These are phyloP conservation scores for Mionectes macconnelli DNA, from an alignment of 2,113 vertebrate species.

Conservation along the genomic window DNA sequence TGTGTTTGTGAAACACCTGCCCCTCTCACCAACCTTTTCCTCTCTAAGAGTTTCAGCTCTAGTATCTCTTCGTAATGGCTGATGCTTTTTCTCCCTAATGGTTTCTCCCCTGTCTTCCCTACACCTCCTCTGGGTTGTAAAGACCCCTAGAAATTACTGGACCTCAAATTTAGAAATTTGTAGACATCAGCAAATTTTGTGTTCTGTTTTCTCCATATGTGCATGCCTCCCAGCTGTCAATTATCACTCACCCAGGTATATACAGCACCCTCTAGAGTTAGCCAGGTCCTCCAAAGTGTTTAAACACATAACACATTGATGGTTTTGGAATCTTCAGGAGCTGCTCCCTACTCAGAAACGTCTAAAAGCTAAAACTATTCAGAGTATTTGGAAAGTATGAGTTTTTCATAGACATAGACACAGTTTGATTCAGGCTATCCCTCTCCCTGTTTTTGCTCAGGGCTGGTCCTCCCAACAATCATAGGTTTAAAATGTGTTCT, in stretches of 20 bases:
- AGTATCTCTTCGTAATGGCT: background rate
- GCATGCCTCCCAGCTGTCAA: background rate
- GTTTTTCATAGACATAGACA: background rate
- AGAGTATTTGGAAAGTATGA: background rate
- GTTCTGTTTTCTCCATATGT: background rate
- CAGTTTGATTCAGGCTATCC: background rate
- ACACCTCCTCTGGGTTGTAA: background rate
- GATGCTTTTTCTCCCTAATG: background rate
- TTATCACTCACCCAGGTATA: background rate
- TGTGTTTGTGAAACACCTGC: background rate
- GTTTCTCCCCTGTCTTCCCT: background rate
- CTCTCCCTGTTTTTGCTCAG: background rate
- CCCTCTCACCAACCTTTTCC: background rate
- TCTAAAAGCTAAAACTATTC: background rate
- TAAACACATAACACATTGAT: background rate
- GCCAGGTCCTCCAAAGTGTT: background rate
- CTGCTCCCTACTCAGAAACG: background rate
- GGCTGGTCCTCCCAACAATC: background rate
- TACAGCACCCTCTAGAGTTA: background rate
- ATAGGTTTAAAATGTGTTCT: background rate
- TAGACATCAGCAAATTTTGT: background rate
- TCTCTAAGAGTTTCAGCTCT: background rate
- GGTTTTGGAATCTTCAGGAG: background rate
- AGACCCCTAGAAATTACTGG: background rate
- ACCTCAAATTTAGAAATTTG: background rate